phyloP scores from a whole-genome alignment of 1,140 invertebrate genomes.

The Tribolium madens region DNA sequence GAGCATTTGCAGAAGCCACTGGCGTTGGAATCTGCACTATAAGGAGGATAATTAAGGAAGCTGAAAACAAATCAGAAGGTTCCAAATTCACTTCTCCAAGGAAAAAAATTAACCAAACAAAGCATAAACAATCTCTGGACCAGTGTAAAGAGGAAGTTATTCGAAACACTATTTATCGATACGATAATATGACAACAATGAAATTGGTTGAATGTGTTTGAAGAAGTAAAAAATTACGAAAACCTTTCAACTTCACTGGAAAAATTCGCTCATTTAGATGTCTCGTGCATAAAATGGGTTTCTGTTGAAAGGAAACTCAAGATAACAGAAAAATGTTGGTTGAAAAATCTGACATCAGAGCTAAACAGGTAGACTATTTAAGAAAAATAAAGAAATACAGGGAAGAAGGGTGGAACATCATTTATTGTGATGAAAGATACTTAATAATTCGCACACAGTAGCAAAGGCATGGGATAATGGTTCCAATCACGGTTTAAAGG shows the following conservation, averaged over 20 bases:
- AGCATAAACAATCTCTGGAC: no score
- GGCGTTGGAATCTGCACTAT: no score
- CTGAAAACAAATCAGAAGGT: no score
- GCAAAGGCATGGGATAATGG: background rate
- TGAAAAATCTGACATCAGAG: slow-evolving; percentile 3
- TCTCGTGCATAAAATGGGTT: slow-evolving; percentile 4
- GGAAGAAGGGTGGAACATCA: background rate
- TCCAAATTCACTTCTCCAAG: no score
- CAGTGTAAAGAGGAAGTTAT: no score
- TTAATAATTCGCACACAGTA: slow-evolving; percentile 9
- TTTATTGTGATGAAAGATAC: slow-evolving; percentile 22
- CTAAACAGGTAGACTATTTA: background rate
- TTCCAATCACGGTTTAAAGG: slow-evolving; percentile 14
- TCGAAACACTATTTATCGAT: no score
- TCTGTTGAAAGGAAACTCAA: slow-evolving; percentile 9
- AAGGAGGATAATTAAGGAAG: no score
- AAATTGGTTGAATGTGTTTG: background rate
- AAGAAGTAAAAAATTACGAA: background rate
- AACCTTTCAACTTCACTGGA: background rate
- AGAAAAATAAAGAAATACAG: background rate
- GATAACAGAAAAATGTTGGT: slow-evolving; percentile 7
- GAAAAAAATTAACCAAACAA: no score
- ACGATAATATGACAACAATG: background rate
- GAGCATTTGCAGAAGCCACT: no score
- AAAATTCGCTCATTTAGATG: background rate